Evolutionary conservation across 2,888 invertebrate species (phyloP).

Genomic region (Cepaea hortensis): DNA sequence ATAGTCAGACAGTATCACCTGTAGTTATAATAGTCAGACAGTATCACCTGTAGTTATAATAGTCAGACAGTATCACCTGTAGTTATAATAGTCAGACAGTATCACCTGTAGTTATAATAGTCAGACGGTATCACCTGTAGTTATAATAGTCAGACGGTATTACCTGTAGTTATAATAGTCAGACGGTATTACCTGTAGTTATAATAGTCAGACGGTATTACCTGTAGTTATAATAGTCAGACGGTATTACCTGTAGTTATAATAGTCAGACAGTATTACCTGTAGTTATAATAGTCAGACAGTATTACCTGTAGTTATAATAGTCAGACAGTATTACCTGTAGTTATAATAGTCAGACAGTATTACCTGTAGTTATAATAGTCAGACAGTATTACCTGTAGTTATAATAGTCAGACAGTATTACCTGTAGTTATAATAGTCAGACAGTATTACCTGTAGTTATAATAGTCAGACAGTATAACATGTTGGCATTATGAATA

Average conservation of each 20-base stretch:
- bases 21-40: background rate
- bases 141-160: background rate
- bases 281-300: too few relatives aligned
- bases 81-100: constrained; percentile 51
- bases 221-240: too few relatives aligned
- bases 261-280: too few relatives aligned
- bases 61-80: constrained; percentile 67
- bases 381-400: constrained; percentile 67
- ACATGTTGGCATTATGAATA: too few relatives aligned
- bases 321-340: constrained; percentile 67
- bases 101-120: constrained; percentile 63
- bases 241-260: constrained; percentile 67
- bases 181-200: too few relatives aligned
- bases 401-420: constrained; percentile 55
- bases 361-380: constrained; percentile 65
- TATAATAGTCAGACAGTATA: background rate
- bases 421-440: constrained; percentile 59
- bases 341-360: constrained; percentile 41
- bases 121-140: constrained; percentile 67
- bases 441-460: constrained; percentile 67
- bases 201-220: too few relatives aligned
- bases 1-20: constrained; percentile 67
- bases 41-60: constrained; percentile 67
- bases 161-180: too few relatives aligned
- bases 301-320: constrained; percentile 67